These are phyloP conservation scores for Imbricaverruca yamaguchii DNA, from an alignment of 2,888 invertebrate genomes.

Conservation along the genomic window DNA sequence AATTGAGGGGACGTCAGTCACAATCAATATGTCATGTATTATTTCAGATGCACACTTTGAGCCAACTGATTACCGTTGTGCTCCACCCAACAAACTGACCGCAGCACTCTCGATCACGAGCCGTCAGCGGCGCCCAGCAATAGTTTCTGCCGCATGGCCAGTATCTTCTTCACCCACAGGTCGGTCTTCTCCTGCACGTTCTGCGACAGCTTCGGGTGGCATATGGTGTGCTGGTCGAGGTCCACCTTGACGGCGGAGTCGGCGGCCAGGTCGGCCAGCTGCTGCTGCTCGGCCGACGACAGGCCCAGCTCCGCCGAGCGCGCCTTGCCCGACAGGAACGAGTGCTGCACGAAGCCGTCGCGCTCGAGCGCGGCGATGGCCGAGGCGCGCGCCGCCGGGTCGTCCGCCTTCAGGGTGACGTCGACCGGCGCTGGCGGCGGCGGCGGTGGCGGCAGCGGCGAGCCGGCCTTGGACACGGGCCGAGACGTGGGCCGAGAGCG, in stretches of 20 bases:
- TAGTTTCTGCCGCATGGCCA: neutral
- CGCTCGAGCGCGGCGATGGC: neutral
- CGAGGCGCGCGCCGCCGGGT: neutral
- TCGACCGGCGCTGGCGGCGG: neutral
- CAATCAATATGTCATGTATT: too few relatives aligned
- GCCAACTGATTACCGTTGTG: too few relatives aligned
- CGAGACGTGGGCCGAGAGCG: neutral
- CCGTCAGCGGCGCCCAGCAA: neutral
- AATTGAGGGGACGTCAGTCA: too few relatives aligned
- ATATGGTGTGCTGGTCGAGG: neutral
- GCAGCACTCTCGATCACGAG: neutral
- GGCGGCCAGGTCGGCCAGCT: neutral
- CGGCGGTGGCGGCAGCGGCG: neutral
- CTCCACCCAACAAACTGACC: too few relatives aligned
- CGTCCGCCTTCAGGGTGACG: neutral
- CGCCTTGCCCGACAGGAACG: neutral
- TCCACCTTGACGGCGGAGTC: neutral
- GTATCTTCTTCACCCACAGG: neutral
- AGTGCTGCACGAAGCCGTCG: conserved; percentile 12
- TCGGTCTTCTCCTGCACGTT: neutral
- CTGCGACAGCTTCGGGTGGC: conserved; percentile 1
- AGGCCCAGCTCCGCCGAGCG: neutral
- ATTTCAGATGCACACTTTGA: too few relatives aligned
- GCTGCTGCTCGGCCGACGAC: neutral
- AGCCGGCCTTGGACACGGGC: neutral